Evolutionary conservation across 2,113 vertebrate species (phyloP), one percentile per base, ranked within the genome.

Genomic region (Gymnogyps californianus): DNA sequence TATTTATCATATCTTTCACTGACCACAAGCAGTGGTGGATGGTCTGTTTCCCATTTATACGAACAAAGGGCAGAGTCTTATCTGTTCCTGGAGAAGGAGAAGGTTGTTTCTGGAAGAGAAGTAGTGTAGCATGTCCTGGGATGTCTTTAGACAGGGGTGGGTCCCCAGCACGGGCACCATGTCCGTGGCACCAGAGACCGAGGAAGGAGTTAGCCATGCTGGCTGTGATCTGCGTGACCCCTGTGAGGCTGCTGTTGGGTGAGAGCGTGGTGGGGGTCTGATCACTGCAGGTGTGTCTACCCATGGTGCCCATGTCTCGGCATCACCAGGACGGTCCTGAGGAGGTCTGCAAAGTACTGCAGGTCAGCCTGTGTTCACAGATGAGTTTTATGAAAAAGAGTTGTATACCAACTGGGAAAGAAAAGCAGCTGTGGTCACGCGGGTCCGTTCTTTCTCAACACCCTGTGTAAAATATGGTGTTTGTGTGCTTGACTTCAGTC

Each of bases 201-300:
- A 67, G n/a, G 28, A 85, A 44, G 11, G 47, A 26, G 4, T 38
- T 79, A 22, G 32, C 32, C 0, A 0, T 76, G 51, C 25, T 52
- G 42, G 5, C 15, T 61, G 25, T 46, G 25, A 7, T 25, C 76
- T 10, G 5, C 0, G 0, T 29, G 65, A 40, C 12, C 25, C 8
- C 12, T 20, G 20, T 54, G 46, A 32, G 18, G 31, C n/a, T 71
- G n/a, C n/a, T 54, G 38, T 40, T 46, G 51, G 52, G 42, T 36
- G 66, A 36, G 38, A 38, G 18, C 0, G 0, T 54, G 10, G 40
- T 42, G 46, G 14, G 32, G 24, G 25, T 47, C 31, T 72, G 77
- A 42, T n/a, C 22, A 11, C 83, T 62, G n/a, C 12, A n/a, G 38
- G 18, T 64, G 11, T 44, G 6, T 25, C 24, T 51, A 10, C 36